These are phyloP conservation scores for Sitta europaea DNA, from an alignment of 2,113 vertebrate species.

Conservation along the genomic window DNA sequence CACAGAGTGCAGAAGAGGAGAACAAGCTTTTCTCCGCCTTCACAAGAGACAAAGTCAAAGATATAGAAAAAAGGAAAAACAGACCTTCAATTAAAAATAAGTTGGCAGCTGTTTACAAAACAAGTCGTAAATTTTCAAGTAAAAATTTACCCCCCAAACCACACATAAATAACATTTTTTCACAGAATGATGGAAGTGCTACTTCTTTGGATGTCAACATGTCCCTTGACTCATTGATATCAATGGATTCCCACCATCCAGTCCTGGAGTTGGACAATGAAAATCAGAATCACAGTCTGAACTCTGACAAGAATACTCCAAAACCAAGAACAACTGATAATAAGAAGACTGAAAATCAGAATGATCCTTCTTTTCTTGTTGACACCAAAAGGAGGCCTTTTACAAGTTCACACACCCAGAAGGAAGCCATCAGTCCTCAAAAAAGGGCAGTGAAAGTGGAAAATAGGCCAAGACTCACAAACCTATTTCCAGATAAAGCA, in stretches of 20 bases:
- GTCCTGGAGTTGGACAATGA: not conserved
- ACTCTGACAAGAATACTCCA: not conserved
- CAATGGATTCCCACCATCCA: not conserved
- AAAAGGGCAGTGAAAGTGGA: not conserved
- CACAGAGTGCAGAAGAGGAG: not conserved
- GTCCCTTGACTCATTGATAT: not conserved
- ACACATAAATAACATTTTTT: slow-evolving; percentile 70
- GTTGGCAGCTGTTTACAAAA: slow-evolving; percentile 61
- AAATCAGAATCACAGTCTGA: slow-evolving; percentile 4
- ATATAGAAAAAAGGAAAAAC: slow-evolving; percentile 66
- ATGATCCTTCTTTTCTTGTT: not conserved
- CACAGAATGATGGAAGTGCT: slow-evolving; percentile 24
- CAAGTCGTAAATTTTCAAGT: slow-evolving; percentile 66
- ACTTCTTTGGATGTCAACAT: not conserved
- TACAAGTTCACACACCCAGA: not conserved
- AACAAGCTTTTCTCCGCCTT: slow-evolving; percentile 4
- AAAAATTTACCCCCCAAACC: slow-evolving; percentile 66
- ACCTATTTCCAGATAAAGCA: slow-evolving; percentile 19
- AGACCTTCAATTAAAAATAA: slow-evolving; percentile 64
- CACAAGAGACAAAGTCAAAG: slow-evolving; percentile 48
- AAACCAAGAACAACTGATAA: not conserved
- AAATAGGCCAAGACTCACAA: not conserved
- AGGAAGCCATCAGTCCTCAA: not conserved
- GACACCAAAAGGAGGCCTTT: not conserved
- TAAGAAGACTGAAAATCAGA: not conserved